These are phyloP conservation scores for Toxotes chatareus DNA, from an alignment of 2,113 vertebrate genomes.

Conservation along the genomic window DNA sequence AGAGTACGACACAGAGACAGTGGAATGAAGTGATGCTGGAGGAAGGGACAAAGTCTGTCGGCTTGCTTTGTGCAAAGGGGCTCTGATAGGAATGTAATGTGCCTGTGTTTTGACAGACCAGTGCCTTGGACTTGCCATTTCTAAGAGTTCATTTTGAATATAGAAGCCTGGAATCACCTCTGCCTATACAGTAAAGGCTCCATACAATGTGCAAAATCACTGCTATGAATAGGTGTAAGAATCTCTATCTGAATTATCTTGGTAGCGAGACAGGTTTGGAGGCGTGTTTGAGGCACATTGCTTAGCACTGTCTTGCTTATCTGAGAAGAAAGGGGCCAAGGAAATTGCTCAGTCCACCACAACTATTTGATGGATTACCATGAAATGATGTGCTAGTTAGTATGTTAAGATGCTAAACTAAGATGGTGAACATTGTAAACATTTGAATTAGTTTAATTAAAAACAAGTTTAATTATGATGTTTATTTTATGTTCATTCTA, in stretches of 20 bases:
- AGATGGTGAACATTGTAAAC: no score
- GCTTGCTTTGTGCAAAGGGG: constrained; percentile 42
- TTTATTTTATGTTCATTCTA: no score
- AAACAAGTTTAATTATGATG: no score
- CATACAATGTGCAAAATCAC: background rate
- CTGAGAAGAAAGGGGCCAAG: background rate
- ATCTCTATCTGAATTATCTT: background rate
- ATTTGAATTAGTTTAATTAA: no score
- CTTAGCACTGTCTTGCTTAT: constrained; percentile 1
- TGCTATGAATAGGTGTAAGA: background rate
- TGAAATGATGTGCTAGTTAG: background rate
- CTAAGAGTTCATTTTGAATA: constrained; percentile 23
- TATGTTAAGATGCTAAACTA: no score
- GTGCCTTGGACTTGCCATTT: background rate
- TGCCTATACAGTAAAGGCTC: background rate
- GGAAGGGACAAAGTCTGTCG: constrained; percentile 34
- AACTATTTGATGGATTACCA: no score
- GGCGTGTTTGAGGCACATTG: background rate
- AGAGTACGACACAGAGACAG: constrained; percentile 41
- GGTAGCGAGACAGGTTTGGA: background rate
- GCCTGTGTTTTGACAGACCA: background rate
- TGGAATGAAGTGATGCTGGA: constrained; percentile 38
- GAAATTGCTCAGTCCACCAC: no score
- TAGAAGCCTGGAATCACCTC: background rate
- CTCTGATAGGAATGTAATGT: constrained; percentile 18